Evolutionary conservation across 2,797 vertebrate species (phyloP).

Genomic region (Xiphophorus birchmanni): DNA sequence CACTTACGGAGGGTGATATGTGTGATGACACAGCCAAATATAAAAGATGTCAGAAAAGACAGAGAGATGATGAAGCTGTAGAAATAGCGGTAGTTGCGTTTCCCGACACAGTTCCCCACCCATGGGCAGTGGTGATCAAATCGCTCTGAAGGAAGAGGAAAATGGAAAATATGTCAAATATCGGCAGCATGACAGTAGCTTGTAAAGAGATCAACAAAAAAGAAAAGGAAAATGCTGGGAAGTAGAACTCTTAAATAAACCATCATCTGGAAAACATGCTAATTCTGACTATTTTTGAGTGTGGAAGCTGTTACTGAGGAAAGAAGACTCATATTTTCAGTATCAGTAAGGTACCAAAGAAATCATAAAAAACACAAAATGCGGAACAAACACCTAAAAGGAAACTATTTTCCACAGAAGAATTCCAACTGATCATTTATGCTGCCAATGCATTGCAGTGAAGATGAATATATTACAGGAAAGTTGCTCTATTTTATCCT

Average conservation of each 20-base stretch:
- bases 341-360: not conserved
- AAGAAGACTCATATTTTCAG: not conserved
- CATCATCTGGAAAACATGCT: not conserved
- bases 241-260: not conserved
- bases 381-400: not conserved
- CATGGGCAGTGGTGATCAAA: slow-evolving; percentile 98
- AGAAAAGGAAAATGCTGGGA: not conserved
- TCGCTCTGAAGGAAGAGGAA: slow-evolving; percentile 81
- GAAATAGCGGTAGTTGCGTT: slow-evolving; percentile 96
- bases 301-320: not conserved
- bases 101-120: slow-evolving; percentile 98
- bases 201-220: not conserved
- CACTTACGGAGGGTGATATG: slow-evolving; percentile 94
- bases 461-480: not conserved
- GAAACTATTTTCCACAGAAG: not conserved
- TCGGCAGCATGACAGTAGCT: not conserved
- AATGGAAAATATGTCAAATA: not conserved
- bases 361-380: not conserved
- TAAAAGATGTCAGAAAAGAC: slow-evolving; percentile 95
- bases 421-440: not conserved
- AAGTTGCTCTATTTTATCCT: not conserved
- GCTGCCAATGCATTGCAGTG: not conserved
- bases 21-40: slow-evolving; percentile 94
- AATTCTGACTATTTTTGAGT: not conserved
- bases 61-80: slow-evolving; percentile 96